Evolutionary conservation across 2,888 invertebrate genomes (phyloP), one percentile per base, ranked within the genome.

Genomic region (Cataglyphis albicans): DNA sequence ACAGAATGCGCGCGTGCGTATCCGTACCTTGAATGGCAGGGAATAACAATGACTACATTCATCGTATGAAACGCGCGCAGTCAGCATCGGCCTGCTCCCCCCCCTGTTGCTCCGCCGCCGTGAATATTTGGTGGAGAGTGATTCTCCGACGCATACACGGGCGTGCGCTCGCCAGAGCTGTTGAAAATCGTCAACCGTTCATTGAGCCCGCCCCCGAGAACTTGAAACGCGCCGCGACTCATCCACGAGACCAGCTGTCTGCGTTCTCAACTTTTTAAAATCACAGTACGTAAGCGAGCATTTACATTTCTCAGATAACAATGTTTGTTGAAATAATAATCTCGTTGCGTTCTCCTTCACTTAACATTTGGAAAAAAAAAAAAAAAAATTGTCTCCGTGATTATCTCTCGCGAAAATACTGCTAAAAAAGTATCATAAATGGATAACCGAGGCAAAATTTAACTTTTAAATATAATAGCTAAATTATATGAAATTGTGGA

Each of bases 141-240:
- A 89, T 89, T 88, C 87, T 86, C 87, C 84, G 88, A 88, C 89
- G 84, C 87, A 87, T 88, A 84, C 85, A 82, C 81, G 83, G 32
- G 32, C 67, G 57, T 1, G 48, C 64, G 68, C 59, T 57, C 75
- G 38, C 25, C 78, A 83, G 89, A 81, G 84, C 83, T 75, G 89
- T 89, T 89, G 89, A 90, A 90, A 89, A 89, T 90, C 89, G 89
- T 90, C 86, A 86, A 87, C 87, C 88, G 87, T 85, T 87, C 87
- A 87, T 85, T 83, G 76, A 87, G 82, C 18, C 57, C 15, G 63
- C 63, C 65, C 65, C 78, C 48, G 48, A 52, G 64, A 57, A 61
- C 83, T 82, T 82, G 55, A 74, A 85, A 87, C 59, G 38, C 70
- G 89, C 75, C n/a, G n/a, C 87, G 88, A 82, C 73, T 89, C 82